Evolutionary conservation across 2,797 vertebrate species (phyloP).

Genomic region (Lutjanus campechanus): DNA sequence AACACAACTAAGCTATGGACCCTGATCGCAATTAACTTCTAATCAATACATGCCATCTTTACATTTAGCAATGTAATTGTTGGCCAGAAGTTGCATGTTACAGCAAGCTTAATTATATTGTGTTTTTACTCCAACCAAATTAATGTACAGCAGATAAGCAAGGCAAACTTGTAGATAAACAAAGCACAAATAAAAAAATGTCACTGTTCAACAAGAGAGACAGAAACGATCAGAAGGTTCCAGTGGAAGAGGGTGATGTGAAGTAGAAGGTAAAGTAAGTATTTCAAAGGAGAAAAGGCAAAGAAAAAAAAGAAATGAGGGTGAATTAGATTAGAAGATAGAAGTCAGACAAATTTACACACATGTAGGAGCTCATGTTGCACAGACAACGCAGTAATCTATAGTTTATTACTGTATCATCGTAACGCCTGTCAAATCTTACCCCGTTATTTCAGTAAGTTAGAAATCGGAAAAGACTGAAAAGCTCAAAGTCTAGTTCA

Average conservation of each 20-base stretch:
- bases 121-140: constrained; percentile 40
- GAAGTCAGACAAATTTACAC: constrained; percentile 38
- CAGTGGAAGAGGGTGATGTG: constrained; percentile 8
- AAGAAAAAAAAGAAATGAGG: background rate
- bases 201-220: constrained; percentile 43
- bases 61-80: background rate
- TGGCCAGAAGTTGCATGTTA: constrained; percentile 20
- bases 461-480: background rate
- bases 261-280: background rate
- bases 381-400: constrained; percentile 3
- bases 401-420: background rate
- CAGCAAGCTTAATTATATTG: constrained; percentile 36
- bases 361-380: constrained; percentile 52
- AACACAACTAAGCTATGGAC: background rate
- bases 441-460: background rate
- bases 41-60: constrained; percentile 17
- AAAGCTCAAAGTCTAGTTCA: background rate
- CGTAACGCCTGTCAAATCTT: background rate
- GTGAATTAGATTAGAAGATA: constrained; percentile 16
- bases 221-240: constrained; percentile 29
- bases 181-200: constrained; percentile 34
- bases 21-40: constrained; percentile 33
- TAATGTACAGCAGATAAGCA: constrained; percentile 60
- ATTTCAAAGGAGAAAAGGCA: background rate
- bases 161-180: constrained; percentile 32